Evolutionary conservation across 1,140 invertebrate genomes (phyloP).

Genomic region (Archivesica marissinica): DNA sequence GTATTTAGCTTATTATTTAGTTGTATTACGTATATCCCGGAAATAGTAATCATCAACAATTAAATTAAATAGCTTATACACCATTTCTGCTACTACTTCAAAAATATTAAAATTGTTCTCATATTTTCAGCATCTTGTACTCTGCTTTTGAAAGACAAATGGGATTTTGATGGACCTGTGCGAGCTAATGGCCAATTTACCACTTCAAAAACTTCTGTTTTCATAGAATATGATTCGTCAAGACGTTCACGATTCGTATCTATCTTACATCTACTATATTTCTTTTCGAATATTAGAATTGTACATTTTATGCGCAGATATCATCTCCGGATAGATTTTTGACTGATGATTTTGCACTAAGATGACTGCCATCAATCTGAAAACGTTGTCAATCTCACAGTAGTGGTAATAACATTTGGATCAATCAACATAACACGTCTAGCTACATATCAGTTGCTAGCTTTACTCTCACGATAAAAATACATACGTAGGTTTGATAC

Average conservation of each 20-base stretch:
- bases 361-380: slow-evolving; percentile 12
- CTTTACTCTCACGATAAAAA: slow-evolving; percentile 3
- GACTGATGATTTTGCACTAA: slow-evolving; percentile 25
- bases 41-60: too few species aligned
- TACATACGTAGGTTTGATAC: not conserved
- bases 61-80: too few species aligned
- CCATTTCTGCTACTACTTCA: too few species aligned
- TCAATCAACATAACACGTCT: slow-evolving; percentile 7
- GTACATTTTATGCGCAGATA: slow-evolving; percentile 8
- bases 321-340: not conserved
- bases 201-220: slow-evolving; percentile 20
- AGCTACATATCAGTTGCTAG: not conserved
- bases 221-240: slow-evolving; percentile 16
- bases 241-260: slow-evolving; percentile 11
- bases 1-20: too few species aligned
- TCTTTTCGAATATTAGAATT: not conserved
- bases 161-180: not conserved
- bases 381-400: slow-evolving; percentile 20
- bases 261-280: not conserved
- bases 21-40: too few species aligned
- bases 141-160: slow-evolving; percentile 19
- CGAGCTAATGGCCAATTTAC: slow-evolving; percentile 19
- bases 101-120: too few species aligned
- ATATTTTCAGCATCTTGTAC: too few species aligned
- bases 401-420: not conserved